phyloP scores from a whole-genome alignment of 2,113 vertebrate species.

The Pholis gunnellus region DNA sequence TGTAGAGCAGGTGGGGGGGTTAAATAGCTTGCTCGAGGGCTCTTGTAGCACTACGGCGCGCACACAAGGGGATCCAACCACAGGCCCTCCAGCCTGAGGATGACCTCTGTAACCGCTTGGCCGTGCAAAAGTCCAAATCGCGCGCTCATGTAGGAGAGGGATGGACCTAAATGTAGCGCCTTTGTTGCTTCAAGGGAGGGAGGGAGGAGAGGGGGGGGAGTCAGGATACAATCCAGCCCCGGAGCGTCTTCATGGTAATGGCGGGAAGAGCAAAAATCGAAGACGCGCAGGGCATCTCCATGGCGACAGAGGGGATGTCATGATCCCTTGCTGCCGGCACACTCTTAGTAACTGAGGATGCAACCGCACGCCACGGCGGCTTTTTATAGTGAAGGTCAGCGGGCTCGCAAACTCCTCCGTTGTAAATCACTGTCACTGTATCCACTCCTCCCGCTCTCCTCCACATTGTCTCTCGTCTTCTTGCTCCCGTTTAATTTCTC shows the following conservation, averaged over 20 bases:
- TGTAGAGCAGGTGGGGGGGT: constrained; percentile 10
- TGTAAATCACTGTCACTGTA: constrained; percentile 42
- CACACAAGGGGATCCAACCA: constrained; percentile 3
- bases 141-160: not conserved
- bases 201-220: constrained; percentile 11
- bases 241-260: constrained; percentile 46
- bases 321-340: constrained; percentile 29
- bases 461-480: constrained; percentile 39
- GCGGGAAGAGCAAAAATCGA: constrained; percentile 39
- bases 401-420: not conserved
- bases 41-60: not conserved
- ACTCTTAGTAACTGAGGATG: constrained; percentile 23
- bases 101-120: not conserved
- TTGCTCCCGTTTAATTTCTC: constrained; percentile 48
- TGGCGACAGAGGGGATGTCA: constrained; percentile 54
- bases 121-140: constrained; percentile 33
- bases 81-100: not conserved
- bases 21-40: constrained; percentile 34
- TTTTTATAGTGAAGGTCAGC: constrained; percentile 28
- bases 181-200: constrained; percentile 14
- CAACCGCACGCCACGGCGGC: not conserved
- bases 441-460: constrained; percentile 21
- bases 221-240: constrained; percentile 27
- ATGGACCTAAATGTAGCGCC: constrained; percentile 20
- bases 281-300: constrained; percentile 38